Percentiles rank a stretch among this genome's conserved stretches.
Evolutionary conservation across 2,888 invertebrate species (phyloP).

Genomic region (Ennomos erosarius): DNA sequence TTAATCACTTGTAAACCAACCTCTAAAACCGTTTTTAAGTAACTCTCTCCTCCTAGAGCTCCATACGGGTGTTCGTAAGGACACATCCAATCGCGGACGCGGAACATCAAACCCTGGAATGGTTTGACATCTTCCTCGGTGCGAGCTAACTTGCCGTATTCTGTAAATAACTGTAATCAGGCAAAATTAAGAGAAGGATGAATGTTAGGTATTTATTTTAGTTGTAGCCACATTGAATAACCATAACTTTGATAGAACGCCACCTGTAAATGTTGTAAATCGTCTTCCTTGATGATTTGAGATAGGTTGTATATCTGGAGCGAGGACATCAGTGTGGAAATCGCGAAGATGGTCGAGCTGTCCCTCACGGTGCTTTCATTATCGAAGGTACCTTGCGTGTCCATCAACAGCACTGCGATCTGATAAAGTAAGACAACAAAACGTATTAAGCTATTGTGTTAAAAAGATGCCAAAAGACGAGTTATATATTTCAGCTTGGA

Average conservation of each 20-base stretch:
- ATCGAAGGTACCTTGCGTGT: constrained; percentile 97
- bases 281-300: constrained; percentile 97
- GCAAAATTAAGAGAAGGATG: neutral
- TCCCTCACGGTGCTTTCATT: constrained; percentile 96
- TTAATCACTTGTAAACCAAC: constrained; percentile 12
- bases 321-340: constrained; percentile 97
- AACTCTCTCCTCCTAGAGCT: constrained; percentile 91
- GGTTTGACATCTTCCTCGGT: constrained; percentile 94
- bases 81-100: constrained; percentile 96
- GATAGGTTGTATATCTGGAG: constrained; percentile 93
- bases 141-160: constrained; percentile 90
- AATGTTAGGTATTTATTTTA: too few species aligned
- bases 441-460: too few species aligned
- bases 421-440: constrained; percentile 2
- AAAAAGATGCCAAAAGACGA: too few species aligned
- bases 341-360: constrained; percentile 88
- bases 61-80: constrained; percentile 96
- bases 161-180: constrained; percentile 35
- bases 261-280: constrained; percentile 94
- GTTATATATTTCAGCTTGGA: too few species aligned
- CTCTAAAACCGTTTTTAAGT: constrained; percentile 83
- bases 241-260: too few species aligned
- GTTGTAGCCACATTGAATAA: too few species aligned
- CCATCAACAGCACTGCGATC: constrained; percentile 48
- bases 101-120: constrained; percentile 91